phyloP scores from a whole-genome alignment of 2,113 vertebrate genomes.

The Suncus etruscus region DNA sequence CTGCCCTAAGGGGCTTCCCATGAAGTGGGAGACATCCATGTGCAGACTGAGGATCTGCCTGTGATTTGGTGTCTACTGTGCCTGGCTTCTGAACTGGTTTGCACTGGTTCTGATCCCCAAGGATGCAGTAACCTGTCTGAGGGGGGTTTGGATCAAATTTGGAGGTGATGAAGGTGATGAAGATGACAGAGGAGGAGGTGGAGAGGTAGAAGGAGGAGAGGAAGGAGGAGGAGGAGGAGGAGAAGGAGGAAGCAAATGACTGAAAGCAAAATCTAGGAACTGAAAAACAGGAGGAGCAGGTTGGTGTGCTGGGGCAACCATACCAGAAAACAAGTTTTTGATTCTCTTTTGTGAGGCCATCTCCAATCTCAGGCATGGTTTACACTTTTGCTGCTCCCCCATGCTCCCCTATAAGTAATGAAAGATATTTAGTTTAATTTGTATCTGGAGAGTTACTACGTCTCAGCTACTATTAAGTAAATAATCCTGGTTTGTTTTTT shows the following conservation, averaged over 20 bases:
- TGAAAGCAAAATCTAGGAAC: slow-evolving; percentile 14
- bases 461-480: slow-evolving; percentile 16
- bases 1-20: too few species aligned
- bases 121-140: too few species aligned
- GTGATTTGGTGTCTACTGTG: too few species aligned
- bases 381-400: background rate
- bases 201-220: too few species aligned
- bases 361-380: background rate
- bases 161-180: too few species aligned
- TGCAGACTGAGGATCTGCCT: too few species aligned
- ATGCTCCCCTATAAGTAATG: background rate
- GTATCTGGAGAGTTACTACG: background rate
- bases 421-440: slow-evolving; percentile 42
- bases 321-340: background rate
- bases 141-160: too few species aligned
- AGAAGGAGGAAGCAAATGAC: background rate
- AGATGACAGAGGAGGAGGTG: too few species aligned
- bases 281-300: background rate
- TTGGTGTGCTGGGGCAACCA: background rate
- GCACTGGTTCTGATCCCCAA: too few species aligned
- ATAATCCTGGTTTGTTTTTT: slow-evolving; percentile 19
- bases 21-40: too few species aligned
- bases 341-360: slow-evolving; percentile 3
- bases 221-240: too few species aligned
- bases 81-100: too few species aligned